phyloP scores from a whole-genome alignment of 2,888 invertebrate species.

The Entomobrya proxima region DNA sequence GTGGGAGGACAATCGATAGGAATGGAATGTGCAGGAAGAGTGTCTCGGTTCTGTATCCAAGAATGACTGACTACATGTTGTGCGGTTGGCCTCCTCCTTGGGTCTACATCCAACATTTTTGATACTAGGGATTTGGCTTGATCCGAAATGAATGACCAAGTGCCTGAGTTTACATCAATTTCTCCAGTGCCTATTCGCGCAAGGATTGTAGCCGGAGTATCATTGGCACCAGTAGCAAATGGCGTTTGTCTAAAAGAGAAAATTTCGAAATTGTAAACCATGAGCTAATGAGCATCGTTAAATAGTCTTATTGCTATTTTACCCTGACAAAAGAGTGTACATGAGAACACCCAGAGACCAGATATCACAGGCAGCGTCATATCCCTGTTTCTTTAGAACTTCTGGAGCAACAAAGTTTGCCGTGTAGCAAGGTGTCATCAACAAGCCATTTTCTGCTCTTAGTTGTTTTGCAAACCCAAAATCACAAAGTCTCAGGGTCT shows the following conservation, averaged over 20 bases:
- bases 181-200: constrained; percentile 94
- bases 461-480: constrained; percentile 99
- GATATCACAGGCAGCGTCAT: constrained; percentile 98
- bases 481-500: constrained; percentile 95
- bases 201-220: constrained; percentile 92
- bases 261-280: background rate
- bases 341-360: constrained; percentile 98
- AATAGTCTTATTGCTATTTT: constrained; percentile 78
- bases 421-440: constrained; percentile 99
- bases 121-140: constrained; percentile 90
- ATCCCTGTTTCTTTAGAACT: constrained; percentile 96
- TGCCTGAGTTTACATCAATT: constrained; percentile 83
- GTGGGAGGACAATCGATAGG: constrained; percentile 77
- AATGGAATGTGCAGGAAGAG: constrained; percentile 80
- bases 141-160: constrained; percentile 89
- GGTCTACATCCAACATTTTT: constrained; percentile 96
- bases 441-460: constrained; percentile 94
- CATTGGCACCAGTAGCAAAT: constrained; percentile 83
- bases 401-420: constrained; percentile 99
- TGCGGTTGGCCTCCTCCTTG: constrained; percentile 92
- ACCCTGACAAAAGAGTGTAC: constrained; percentile 95
- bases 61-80: constrained; percentile 88
- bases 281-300: background rate
- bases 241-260: constrained; percentile 85
- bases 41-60: constrained; percentile 86